Evolutionary conservation across 2,113 vertebrate genomes (phyloP), one percentile per base, ranked within the genome.

Genomic region (Ammodytes marinus): DNA sequence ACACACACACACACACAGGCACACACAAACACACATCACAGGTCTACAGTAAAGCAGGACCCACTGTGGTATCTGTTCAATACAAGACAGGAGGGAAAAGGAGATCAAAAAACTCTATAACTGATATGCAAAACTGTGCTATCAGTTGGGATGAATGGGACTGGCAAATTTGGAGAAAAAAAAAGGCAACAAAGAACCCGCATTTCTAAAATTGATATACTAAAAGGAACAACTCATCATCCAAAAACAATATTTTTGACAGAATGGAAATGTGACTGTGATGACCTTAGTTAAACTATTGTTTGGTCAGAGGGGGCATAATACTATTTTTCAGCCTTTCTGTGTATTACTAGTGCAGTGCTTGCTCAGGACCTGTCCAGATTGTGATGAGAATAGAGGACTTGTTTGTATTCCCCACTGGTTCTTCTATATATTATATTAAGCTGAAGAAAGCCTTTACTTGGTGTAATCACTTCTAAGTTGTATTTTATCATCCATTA

Each of bases 21-120:
- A 85, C 75, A 78, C 67, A 79, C 66, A 79, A 82, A 78, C 84
- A 85, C 69, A 79, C 73, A 86, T 86, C 82, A 89, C 74, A 91
- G 82, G 84, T 87, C 85, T 86, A 27, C 27, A 27, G 27, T 27
- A 68, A 37, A 86, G 80, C 80, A 88, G 74, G 58, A 66, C 53
- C 79, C 84, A 82, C 81, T 71, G 72, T 83, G 79, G 79, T 69
- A 64, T 43, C 58, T 64, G 45, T 81, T 77, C 60, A 74, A 68
- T 68, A 84, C 46, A 9, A 77, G 0, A 55, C 49, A n/a, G 47
- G 15, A 27, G 2, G 49, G 40, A 65, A 71, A 60, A 10, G 14
- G 19, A 54, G 58, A 57, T 35, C 40, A 14, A 65, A 69, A 5
- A n/a, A 58, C 53, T 53, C 19, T 63, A 2, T 35, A 11, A 60